Conservation (phyloP, 2,113 vertebrate genomes). For the Falco punctatus region DNA sequence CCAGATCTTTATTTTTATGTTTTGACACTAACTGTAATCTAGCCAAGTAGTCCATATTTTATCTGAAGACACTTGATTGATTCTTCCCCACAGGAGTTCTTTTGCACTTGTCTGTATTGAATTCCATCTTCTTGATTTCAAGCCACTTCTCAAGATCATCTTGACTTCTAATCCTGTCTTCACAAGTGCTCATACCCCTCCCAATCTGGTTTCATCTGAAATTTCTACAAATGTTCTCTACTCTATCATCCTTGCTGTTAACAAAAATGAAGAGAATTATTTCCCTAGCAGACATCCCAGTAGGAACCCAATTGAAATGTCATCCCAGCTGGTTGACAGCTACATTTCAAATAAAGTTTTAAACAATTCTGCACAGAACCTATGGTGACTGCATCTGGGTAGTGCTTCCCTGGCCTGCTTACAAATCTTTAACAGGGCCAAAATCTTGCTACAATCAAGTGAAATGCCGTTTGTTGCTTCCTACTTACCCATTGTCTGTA, state of each 20-base stretch:
- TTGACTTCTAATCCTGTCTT: background rate
- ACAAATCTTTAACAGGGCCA: background rate
- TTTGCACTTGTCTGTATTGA: background rate
- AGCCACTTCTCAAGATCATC: background rate
- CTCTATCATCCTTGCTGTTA: background rate
- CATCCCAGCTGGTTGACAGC: background rate
- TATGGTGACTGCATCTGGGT: background rate
- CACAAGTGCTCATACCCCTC: background rate
- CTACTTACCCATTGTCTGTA: background rate
- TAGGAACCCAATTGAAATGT: background rate
- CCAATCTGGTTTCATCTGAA: background rate
- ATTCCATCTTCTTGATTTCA: slow-evolving; percentile 16
- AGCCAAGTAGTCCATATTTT: background rate
- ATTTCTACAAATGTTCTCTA: background rate
- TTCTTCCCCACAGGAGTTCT: background rate
- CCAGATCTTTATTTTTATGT: background rate
- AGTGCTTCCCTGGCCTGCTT: background rate
- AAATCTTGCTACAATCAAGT: background rate
- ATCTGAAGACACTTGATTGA: background rate
- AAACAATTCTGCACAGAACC: background rate
- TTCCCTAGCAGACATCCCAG: background rate
- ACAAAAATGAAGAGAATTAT: background rate
- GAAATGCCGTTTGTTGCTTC: background rate
- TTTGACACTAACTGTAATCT: background rate
- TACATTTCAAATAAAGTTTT: background rate